phyloP scores from a whole-genome alignment of 1,140 invertebrate species.

The Pseudoatta argentina region DNA sequence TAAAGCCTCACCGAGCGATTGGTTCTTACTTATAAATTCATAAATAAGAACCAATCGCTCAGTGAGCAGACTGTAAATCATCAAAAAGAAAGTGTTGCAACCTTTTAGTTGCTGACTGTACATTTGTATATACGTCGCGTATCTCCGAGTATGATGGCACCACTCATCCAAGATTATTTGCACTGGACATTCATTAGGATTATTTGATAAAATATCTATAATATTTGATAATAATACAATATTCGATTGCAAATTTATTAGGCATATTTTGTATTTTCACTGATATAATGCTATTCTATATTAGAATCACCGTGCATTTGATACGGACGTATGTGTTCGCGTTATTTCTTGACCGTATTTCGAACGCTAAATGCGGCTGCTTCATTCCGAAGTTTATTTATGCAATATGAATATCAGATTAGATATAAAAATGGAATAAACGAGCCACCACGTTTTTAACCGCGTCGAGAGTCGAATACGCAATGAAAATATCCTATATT shows the following conservation, averaged over 20 bases:
- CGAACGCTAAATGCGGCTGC: constrained; percentile 19
- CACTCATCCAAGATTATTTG: constrained; percentile 2
- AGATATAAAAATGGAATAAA: constrained; percentile 25
- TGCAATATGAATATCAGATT: constrained; percentile 41
- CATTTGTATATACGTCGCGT: background rate
- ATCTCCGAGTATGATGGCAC: background rate
- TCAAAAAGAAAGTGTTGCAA: too few species aligned
- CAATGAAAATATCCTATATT: constrained; percentile 1
- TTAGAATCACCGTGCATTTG: constrained; percentile 17
- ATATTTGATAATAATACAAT: constrained; percentile 10
- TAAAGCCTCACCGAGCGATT: too few species aligned
- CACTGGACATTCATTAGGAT: background rate
- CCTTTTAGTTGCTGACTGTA: background rate
- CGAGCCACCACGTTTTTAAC: background rate
- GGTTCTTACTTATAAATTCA: too few species aligned
- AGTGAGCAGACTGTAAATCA: too few species aligned
- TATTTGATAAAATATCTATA: background rate
- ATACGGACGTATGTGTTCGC: constrained; percentile 4
- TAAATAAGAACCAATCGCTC: too few species aligned
- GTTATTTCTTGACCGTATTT: constrained; percentile 44
- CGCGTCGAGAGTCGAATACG: background rate
- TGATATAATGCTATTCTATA: background rate
- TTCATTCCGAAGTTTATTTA: constrained; percentile 32
- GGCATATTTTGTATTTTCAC: background rate
- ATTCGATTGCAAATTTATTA: background rate